Conservation (phyloP, 2,888 invertebrate genomes). For the Chymomyza fuscimana region DNA sequence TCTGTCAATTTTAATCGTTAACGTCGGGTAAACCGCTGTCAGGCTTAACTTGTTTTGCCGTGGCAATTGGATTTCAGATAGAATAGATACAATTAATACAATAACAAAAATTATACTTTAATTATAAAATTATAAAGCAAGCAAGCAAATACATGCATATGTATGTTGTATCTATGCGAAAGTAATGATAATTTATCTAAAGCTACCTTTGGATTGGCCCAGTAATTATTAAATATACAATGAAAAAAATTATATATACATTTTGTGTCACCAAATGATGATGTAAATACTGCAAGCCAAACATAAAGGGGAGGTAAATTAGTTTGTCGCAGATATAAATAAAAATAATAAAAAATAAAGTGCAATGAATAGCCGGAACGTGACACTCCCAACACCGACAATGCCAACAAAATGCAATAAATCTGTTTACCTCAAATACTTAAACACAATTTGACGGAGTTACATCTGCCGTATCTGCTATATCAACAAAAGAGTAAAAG, state of each 20-base stretch:
- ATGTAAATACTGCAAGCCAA: background rate
- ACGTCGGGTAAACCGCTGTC: slow-evolving; percentile 49
- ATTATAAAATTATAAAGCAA: background rate
- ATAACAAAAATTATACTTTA: background rate
- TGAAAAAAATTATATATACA: background rate
- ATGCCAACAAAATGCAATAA: slow-evolving; percentile 11
- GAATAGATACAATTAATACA: background rate
- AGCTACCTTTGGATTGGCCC: background rate
- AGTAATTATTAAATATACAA: background rate
- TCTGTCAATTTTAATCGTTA: slow-evolving; percentile 30
- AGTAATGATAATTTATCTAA: background rate
- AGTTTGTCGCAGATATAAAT: background rate
- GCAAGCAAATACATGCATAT: background rate
- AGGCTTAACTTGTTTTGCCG: slow-evolving; percentile 39
- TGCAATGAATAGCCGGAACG: too few relatives aligned
- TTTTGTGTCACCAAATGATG: background rate
- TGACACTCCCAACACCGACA: background rate
- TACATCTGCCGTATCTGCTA: background rate
- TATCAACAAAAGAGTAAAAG: slow-evolving; percentile 37
- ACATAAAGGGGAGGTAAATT: background rate
- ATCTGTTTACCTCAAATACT: slow-evolving; percentile 45
- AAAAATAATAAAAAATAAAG: background rate
- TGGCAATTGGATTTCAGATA: background rate
- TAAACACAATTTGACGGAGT: slow-evolving; percentile 19
- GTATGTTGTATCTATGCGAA: background rate